These are phyloP conservation scores for Elymnias hypermnestra DNA, from an alignment of 1,140 invertebrate species.

Conservation along the genomic window DNA sequence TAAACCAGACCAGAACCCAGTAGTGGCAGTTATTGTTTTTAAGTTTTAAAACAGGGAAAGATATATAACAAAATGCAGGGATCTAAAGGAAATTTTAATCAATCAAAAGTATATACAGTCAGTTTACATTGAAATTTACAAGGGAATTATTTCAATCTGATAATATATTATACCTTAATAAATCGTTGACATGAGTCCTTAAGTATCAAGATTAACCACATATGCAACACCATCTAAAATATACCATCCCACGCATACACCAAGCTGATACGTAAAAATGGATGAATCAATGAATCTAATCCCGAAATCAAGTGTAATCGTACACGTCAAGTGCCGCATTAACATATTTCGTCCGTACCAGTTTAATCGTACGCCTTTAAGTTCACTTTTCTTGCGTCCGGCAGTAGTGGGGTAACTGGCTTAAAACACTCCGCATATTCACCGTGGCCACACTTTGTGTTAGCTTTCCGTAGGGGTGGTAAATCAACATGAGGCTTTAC, in stretches of 20 bases:
- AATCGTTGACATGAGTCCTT: no score
- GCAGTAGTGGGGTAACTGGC: conserved; percentile 54
- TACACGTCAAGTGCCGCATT: background rate
- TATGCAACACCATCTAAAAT: background rate
- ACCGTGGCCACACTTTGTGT: conserved; percentile 55
- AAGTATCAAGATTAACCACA: background rate
- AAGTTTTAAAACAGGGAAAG: no score
- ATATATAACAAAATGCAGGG: no score
- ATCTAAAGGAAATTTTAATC: no score
- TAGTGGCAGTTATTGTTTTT: no score
- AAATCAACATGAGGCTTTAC: conserved; percentile 45
- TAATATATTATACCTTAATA: no score
- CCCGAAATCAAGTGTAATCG: background rate
- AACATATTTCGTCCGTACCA: conserved; percentile 28
- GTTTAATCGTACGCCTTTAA: conserved; percentile 53
- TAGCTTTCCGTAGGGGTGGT: conserved; percentile 58
- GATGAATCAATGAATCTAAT: background rate
- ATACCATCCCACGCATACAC: background rate
- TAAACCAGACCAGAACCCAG: no score
- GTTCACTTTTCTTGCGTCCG: conserved; percentile 56
- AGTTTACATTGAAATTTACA: no score
- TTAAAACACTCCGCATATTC: conserved; percentile 60
- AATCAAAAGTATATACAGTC: no score
- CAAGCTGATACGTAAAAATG: background rate
- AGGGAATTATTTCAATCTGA: no score